Conservation (phyloP, 2,797 vertebrate species). For the Dicrostonyx torquatus region DNA sequence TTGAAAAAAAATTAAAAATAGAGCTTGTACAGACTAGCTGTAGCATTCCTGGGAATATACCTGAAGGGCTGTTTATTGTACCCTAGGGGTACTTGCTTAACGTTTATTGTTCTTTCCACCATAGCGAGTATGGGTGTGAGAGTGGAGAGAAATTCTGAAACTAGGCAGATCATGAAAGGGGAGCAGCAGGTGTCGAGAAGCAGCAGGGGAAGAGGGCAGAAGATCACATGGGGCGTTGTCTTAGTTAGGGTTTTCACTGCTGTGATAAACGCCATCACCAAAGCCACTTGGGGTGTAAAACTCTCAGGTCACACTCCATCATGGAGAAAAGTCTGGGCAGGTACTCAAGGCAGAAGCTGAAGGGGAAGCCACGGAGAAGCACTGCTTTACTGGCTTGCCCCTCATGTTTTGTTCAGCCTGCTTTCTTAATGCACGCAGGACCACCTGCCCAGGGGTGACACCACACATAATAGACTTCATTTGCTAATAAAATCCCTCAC, state of each 20-base stretch:
- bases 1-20: neutral
- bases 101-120: neutral
- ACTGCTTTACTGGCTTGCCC: neutral
- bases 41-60: neutral
- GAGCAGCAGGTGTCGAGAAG: neutral
- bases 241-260: neutral
- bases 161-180: neutral
- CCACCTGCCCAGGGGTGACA: neutral
- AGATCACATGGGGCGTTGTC: neutral
- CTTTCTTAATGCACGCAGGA: neutral
- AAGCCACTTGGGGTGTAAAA: neutral
- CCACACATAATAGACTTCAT: no score
- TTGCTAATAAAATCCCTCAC: neutral
- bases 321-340: fast-evolving
- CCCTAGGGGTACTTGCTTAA: neutral
- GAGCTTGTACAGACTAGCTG: neutral
- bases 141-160: neutral
- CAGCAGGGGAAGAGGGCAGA: neutral
- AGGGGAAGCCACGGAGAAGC: neutral
- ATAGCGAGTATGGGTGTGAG: neutral
- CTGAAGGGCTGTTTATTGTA: neutral
- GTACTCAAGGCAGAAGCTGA: neutral
- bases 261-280: neutral
- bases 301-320: neutral
- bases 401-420: neutral